Conservation (phyloP, 2,797 vertebrate species). For the Vultur gryphus region DNA sequence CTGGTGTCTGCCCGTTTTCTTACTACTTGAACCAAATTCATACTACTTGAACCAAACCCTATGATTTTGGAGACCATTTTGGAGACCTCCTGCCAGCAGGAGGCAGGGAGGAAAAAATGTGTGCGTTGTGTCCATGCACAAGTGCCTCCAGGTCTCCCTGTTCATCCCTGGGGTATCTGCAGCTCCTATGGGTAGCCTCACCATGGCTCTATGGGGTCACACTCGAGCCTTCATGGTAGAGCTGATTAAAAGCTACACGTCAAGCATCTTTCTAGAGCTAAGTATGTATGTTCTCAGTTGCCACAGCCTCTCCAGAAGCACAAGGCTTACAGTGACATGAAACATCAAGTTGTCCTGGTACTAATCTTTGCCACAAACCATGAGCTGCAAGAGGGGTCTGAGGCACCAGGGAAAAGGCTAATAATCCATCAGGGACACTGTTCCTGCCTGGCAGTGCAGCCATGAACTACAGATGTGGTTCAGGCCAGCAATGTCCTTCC, state of each 20-base stretch:
- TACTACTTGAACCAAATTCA: neutral
- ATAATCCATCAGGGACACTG: neutral
- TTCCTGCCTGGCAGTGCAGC: neutral
- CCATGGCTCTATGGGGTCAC: too few species aligned
- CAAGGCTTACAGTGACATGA: neutral
- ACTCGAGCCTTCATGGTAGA: neutral
- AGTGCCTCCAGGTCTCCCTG: neutral
- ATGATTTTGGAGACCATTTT: neutral
- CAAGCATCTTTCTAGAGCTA: neutral
- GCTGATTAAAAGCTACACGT: neutral
- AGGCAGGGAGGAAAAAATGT: neutral
- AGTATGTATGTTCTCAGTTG: neutral
- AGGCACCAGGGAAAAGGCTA: neutral
- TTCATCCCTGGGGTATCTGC: neutral
- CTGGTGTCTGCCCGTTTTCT: neutral
- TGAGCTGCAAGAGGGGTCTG: neutral
- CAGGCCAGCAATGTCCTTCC: neutral
- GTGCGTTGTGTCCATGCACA: neutral
- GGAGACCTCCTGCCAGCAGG: too few species aligned
- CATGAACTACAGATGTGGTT: neutral
- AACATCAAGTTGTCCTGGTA: neutral
- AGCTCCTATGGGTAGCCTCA: neutral
- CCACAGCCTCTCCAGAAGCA: neutral
- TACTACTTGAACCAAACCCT: neutral
- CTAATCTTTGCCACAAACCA: neutral